Evolutionary conservation across 1,140 invertebrate species (phyloP), one percentile per base, ranked within the genome.

Genomic region (Aphelenchoides fujianensis): DNA sequence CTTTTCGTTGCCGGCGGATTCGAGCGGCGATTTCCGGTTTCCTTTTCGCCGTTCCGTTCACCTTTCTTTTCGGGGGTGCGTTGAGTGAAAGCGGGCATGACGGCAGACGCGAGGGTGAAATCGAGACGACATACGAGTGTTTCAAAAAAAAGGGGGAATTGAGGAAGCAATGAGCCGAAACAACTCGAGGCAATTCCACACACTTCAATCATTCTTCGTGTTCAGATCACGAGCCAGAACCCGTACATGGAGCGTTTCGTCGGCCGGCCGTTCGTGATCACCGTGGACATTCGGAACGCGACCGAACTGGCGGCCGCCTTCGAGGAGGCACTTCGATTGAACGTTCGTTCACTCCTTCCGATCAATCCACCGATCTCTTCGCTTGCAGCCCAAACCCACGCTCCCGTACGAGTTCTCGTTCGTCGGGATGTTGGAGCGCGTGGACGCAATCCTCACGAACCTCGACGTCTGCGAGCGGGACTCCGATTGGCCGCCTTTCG

Each of bases 211-310:
- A 1, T 30, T 0, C 31, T 5, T 3, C 19, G 32, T 1, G 77
- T 79, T 27, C 77, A 87, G 86, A 66, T 86, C n/a, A 83, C 81
- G 7, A 86, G 85, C 73, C 86, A 87, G 70, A 85, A 85, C 74
- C 86, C 85, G 0, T 87, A 87, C 75, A 83, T 85, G 41, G 86
- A 87, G 66, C 75, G 82, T 48, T 86, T 85, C 72, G 84, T 87
- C 16, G 85, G 85, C 1, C 79, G 83, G 52, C 86, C 86, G 1
- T 81, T 84, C 71, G 85, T 86, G 1, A 84, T 85, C 69, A 86
- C 86, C 7, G 81, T 87, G 2, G 73, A 86, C 74, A 84, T 86
- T 9, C 74, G 80, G 54, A 81, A 87, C 69, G 62, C 75, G 12
- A 68, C 76, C 1, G 77, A 81, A 59, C 77, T 86, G 2, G 54